Evolutionary conservation across 2,113 vertebrate genomes (phyloP).

Genomic region (Pao palembangensis): DNA sequence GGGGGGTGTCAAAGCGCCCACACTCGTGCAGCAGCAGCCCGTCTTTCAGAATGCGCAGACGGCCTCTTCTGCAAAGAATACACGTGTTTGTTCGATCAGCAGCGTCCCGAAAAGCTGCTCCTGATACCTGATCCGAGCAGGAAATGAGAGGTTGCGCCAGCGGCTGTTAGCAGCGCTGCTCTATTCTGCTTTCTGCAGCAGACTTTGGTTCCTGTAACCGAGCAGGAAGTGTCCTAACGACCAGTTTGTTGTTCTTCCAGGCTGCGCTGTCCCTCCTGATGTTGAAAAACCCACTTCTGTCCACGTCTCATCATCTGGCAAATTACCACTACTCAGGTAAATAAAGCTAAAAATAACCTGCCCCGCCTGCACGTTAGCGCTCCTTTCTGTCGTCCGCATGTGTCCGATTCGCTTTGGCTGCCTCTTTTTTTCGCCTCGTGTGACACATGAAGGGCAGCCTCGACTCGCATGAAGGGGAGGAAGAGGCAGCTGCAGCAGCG

Average conservation of each 20-base stretch:
- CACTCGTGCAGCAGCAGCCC: conserved; percentile 35
- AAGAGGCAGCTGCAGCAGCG: conserved; percentile 48
- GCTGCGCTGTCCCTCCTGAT: conserved; percentile 86
- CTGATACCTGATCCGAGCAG: too few species aligned
- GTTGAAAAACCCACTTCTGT: conserved; percentile 79
- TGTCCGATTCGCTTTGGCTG: background rate
- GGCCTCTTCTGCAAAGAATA: conserved; percentile 6
- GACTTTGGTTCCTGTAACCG: background rate
- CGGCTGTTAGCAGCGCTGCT: too few species aligned
- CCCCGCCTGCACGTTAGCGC: background rate
- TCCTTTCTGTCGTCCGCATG: background rate
- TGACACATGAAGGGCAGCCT: background rate
- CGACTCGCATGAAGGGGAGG: background rate
- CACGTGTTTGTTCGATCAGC: too few species aligned
- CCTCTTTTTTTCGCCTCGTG: too few species aligned
- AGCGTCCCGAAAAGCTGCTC: too few species aligned
- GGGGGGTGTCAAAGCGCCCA: conserved; percentile 29
- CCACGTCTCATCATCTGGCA: conserved; percentile 78
- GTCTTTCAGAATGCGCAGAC: conserved; percentile 24
- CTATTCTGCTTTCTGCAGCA: too few species aligned
- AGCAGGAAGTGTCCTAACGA: background rate
- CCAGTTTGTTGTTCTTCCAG: conserved; percentile 63
- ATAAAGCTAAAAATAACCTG: background rate
- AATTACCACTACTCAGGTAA: conserved; percentile 96
- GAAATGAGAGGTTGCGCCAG: too few species aligned